phyloP scores from a whole-genome alignment of 2,113 vertebrate genomes.

The Aphyosemion australe region DNA sequence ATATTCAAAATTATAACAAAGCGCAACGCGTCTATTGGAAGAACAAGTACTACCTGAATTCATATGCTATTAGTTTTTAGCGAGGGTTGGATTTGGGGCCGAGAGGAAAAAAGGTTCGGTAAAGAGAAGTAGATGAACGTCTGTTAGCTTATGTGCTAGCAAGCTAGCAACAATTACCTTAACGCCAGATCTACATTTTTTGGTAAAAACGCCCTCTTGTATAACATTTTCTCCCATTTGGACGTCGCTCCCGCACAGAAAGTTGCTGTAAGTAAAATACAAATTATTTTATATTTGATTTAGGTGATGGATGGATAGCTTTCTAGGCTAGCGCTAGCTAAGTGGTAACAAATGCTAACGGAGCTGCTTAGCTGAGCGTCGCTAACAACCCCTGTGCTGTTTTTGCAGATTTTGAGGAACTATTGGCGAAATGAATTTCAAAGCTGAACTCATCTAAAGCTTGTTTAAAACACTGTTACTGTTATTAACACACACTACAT shows the following conservation, averaged over 20 bases:
- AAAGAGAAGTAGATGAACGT: conserved; percentile 30
- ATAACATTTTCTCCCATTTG: neutral
- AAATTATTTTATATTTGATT: neutral
- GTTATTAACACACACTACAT: too few species aligned
- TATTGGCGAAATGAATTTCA: neutral
- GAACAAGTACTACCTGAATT: neutral
- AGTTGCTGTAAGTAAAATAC: conserved; percentile 29
- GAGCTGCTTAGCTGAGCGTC: neutral
- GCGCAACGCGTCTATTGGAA: neutral
- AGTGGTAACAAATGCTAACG: conserved; percentile 3
- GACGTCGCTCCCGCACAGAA: neutral
- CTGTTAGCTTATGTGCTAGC: conserved; percentile 43
- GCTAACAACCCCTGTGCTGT: neutral
- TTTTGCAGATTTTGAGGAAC: neutral
- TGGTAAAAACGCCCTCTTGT: neutral
- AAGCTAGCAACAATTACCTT: conserved; percentile 23
- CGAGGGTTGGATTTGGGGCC: neutral
- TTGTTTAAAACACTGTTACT: neutral
- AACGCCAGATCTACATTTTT: neutral
- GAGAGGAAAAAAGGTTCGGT: neutral
- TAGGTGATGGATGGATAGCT: neutral
- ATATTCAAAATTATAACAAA: neutral
- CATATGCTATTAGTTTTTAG: neutral
- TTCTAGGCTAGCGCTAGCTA: conserved; percentile 11
- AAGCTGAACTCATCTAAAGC: neutral